phyloP scores from a whole-genome alignment of 2,797 vertebrate species.

The Coranthus polyacanthus region DNA sequence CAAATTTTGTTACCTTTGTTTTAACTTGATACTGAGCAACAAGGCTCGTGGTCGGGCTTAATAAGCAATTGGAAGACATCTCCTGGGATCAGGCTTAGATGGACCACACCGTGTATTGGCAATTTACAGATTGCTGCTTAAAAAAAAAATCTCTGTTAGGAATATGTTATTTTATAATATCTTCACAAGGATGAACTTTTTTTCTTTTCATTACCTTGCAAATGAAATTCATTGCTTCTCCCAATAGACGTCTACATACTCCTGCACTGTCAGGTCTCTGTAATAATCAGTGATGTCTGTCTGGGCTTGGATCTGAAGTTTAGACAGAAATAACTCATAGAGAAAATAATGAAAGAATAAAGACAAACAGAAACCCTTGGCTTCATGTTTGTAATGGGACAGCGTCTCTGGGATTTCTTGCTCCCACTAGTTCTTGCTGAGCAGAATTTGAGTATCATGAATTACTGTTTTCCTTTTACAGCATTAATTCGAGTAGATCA shows the following conservation, averaged over 20 bases:
- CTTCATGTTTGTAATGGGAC: conserved; percentile 30
- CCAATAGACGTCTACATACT: background rate
- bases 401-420: conserved; percentile 19
- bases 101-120: background rate
- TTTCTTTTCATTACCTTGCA: conserved; percentile 3
- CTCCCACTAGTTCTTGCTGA: conserved; percentile 22
- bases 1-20: too few species aligned
- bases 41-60: background rate
- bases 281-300: conserved; percentile 19
- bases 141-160: background rate
- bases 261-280: background rate
- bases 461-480: conserved; percentile 40
- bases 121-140: background rate
- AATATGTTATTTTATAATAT: conserved; percentile 7
- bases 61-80: background rate
- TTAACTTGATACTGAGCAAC: too few species aligned
- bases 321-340: background rate
- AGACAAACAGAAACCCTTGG: conserved; percentile 8
- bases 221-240: conserved; percentile 1
- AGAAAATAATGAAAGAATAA: background rate
- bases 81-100: too few species aligned
- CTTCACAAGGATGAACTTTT: background rate
- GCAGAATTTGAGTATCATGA: conserved; percentile 32
- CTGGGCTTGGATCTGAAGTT: conserved; percentile 5
- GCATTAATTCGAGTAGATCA: conserved; percentile 32